Evolutionary conservation across 1,140 invertebrate genomes (phyloP).

Genomic region (Hormaphis cornu): DNA sequence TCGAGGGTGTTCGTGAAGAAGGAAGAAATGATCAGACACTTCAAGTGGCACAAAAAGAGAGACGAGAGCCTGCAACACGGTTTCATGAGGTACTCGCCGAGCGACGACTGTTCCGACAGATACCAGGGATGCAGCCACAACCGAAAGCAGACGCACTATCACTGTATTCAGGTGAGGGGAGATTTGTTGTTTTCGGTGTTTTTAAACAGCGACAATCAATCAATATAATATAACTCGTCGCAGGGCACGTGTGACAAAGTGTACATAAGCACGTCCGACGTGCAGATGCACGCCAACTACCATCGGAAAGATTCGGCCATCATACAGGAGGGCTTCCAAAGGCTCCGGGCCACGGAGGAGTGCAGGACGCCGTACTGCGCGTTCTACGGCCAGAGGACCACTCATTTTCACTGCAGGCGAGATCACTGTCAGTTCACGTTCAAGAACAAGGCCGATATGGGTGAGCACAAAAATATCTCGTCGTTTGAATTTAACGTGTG

Average conservation of each 20-base stretch:
- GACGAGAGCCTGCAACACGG: constrained; percentile 93
- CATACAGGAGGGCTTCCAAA: constrained; percentile 90
- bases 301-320: constrained; percentile 96
- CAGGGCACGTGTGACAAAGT: constrained; percentile 89
- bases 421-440: constrained; percentile 88
- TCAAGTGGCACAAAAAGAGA: constrained; percentile 98
- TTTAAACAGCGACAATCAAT: background rate
- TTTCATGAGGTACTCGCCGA: constrained; percentile 87
- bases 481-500: too few relatives aligned
- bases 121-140: constrained; percentile 82
- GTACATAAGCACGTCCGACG: constrained; percentile 96
- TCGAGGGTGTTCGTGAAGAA: constrained; percentile 87
- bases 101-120: constrained; percentile 79
- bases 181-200: background rate
- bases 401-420: constrained; percentile 93
- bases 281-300: constrained; percentile 99
- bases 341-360: constrained; percentile 83
- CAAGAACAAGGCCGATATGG: constrained; percentile 99
- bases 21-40: constrained; percentile 97
- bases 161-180: constrained; percentile 72
- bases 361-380: constrained; percentile 77
- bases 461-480: constrained; percentile 61
- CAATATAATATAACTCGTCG: background rate
- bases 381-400: constrained; percentile 90
- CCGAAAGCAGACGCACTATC: constrained; percentile 95